Base-by-base conservation (phyloP, 2,113 vertebrate genomes). In the Pelobates fuscus region DNA sequence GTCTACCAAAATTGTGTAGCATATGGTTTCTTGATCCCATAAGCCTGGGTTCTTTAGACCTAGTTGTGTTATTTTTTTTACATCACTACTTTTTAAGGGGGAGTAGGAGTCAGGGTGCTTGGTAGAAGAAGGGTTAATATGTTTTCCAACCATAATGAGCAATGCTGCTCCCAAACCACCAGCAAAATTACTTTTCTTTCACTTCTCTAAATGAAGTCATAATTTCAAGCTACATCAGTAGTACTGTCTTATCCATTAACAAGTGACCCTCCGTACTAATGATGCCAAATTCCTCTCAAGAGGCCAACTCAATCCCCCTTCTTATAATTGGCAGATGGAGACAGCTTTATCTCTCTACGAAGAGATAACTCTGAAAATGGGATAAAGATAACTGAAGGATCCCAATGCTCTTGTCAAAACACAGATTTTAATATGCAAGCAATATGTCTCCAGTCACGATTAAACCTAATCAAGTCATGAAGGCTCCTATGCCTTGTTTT, bases 171-270 rank as follows among this genome's bases (percentile, higher is more conserved):
- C 55, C 54, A 37, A 77, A 55, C 26, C 57, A 44, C 65, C 26
- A 27, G 20, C 46, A 58, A 75, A 75, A 75, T 77, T 57, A 77
- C 65, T 68, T 37, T 61, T 68, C 65, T 68, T 68, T 61, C 64
- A 60, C 29, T 77, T 67, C 20, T 60, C 23, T 18, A 58, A 77
- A 77, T 77, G 73, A 77, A 77, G 73, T 77, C 73, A 77, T 77
- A 64, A 68, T 77, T 66, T 66, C 57, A 10, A 15, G 26, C 73
- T 76, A 18, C 20, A 76, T 37, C 54, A 67, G 32, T 61, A 68
- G 30, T 46, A n/a, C 55, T 49, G 37, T 46, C 64, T 68, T 61
- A 68, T 46, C 73, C 73, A 77, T 77, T 77, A 68, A 60, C 54
- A 77, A 41, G 55, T 67, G 65, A 77, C 73, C 73, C 73, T 55